Conservation (phyloP, 2,797 vertebrate genomes). For the Naso thynnoides region DNA sequence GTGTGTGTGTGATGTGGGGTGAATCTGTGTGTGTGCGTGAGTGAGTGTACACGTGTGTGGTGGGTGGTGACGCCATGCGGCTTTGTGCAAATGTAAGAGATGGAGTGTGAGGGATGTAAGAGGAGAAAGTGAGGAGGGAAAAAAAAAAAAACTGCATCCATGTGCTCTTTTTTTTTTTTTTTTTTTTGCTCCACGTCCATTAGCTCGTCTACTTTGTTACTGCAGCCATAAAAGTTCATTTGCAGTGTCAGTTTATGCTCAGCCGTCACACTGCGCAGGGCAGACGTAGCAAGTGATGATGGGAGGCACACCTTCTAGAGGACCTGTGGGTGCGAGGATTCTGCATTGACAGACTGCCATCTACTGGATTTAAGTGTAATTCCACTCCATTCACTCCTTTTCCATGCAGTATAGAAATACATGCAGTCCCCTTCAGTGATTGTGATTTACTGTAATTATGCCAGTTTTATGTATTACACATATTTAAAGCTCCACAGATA, state of each 20-base stretch:
- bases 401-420: neutral
- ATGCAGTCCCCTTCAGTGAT: neutral
- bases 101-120: constrained; percentile 50
- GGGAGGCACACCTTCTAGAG: constrained; percentile 48
- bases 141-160: constrained; percentile 45
- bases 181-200: constrained; percentile 23
- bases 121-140: constrained; percentile 39
- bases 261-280: constrained; percentile 37
- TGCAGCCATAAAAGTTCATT: constrained; percentile 60
- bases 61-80: constrained; percentile 72
- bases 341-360: constrained; percentile 77
- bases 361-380: constrained; percentile 70
- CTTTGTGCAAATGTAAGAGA: constrained; percentile 66
- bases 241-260: constrained; percentile 58
- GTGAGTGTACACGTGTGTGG: constrained; percentile 8
- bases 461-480: neutral
- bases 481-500: neutral
- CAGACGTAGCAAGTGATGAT: constrained; percentile 46
- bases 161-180: constrained; percentile 3
- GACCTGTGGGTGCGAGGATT: constrained; percentile 33
- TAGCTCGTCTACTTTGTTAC: constrained; percentile 56
- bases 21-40: constrained; percentile 38
- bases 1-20: constrained; percentile 44
- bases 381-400: constrained; percentile 16
- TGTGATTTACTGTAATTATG: neutral